Base-by-base conservation (phyloP, 1,140 invertebrate genomes). In the Drosophila takahashii region DNA sequence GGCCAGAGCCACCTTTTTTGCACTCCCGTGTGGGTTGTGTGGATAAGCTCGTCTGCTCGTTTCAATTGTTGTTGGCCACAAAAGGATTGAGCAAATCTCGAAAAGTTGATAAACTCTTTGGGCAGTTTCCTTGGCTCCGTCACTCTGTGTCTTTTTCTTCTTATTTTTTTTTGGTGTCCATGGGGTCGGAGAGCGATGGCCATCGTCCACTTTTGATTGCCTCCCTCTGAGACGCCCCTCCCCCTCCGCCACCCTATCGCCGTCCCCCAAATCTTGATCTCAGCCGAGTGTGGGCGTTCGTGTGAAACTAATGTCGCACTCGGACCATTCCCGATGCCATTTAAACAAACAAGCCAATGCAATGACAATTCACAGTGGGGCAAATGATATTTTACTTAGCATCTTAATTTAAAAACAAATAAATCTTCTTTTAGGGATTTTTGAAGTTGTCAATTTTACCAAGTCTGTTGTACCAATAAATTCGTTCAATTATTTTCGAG, bases 291-390 rank as follows among this genome's bases (percentile, higher is more conserved):
- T 87, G 83, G 83, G 83, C 83, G 83, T 86, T 86, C 83, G 84
- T 86, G 83, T 86, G 79, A 87, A 86, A 83, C 71, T 71, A 83
- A 83, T 83, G 79, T 83, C 79, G 79, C 52, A 59, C 62, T 71
- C 47, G 34, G 42, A 44, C 64, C 59, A 62, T 59, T 60, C 51
- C 71, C 42, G 54, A 77, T 66, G 72, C 47, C 65, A 70, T 73
- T 76, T 87, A 65, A 83, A 87, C 84, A 87, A 87, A 83, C 79
- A 73, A 87, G 66, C 52, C 61, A 61, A 47, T 56, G 76, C 69
- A 77, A 74, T 86, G 81, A 84, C 76, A 79, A 50, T 45, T 29
- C 26, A 87, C 79, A 75, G 74, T 70, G 64, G 64, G 45, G 1
- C 29, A 1, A 11, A 9, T 29, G 13, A 13, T 7, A 39, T 1